Base-by-base conservation (phyloP, 1,140 invertebrate genomes). In the Samia ricini region DNA sequence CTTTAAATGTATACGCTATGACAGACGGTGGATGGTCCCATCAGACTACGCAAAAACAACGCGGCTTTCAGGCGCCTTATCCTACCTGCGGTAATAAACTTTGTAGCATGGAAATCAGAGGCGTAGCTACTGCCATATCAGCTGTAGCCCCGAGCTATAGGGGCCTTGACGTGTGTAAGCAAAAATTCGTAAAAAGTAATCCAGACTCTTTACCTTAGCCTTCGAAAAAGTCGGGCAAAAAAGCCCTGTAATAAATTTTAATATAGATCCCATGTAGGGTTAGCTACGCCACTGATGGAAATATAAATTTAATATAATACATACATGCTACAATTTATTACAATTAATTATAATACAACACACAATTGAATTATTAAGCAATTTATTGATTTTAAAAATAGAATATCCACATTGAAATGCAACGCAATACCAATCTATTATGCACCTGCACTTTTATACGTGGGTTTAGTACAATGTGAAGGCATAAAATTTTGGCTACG, bases 41-140 rank as follows among this genome's bases (percentile, higher is more conserved):
- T 51, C 15, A 50, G 42, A 65, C 55, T 29, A 33, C 19, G 58
- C n/a, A n/a, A 63, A 42, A 61, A 65, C 50, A 60, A 69, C 66
- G 60, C 68, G 73, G 82, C 82, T 82, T 85, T 77, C 83, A 85
- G 85, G 82, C 74, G 76, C 77, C 81, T 76, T 18, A 56, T 79
- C 76, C 71, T 85, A 82, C 76, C 70, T 83, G 63, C 59, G 48
- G 63, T 74, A 68, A 67, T 62, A 59, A 65, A 68, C 69, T 12
- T 48, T 62, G 60, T 60, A 57, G 62, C 64, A 64, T 55, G 22
- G 12, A 60, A 33, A 54, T n/a, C 21, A 29, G 42, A 52, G 42
- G 19, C 10, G 18, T 33, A 15, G 18, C n/a, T n/a, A n/a, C n/a
- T n/a, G n/a, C n/a, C n/a, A n/a, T n/a, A n/a, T n/a, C n/a, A n/a